A percentile compares a stretch with the other conserved stretches of the same genome.
Evolutionary conservation across 2,113 vertebrate genomes (phyloP).

Genomic region (Poeciliopsis turrubarensis): DNA sequence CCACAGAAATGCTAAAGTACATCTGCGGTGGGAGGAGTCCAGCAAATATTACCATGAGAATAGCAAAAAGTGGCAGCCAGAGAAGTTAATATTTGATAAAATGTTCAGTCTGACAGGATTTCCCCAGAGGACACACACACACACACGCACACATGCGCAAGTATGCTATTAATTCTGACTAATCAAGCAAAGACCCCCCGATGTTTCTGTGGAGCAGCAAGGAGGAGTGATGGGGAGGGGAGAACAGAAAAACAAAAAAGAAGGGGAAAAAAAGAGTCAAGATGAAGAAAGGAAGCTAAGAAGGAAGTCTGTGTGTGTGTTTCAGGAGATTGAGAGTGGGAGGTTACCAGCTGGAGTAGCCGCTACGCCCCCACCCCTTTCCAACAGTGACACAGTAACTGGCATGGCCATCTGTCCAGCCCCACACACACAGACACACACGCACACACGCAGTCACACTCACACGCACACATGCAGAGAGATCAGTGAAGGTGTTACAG

Average conservation of each 20-base stretch:
- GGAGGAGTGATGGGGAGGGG: conserved; percentile 44
- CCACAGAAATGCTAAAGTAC: conserved; percentile 20
- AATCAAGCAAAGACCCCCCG: conserved; percentile 79
- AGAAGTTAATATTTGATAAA: conserved; percentile 79
- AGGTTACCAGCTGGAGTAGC: conserved; percentile 68
- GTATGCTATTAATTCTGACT: conserved; percentile 79
- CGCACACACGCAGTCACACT: conserved; percentile 23
- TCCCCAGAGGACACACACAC: conserved; percentile 53
- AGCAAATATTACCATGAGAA: conserved; percentile 77
- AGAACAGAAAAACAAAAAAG: conserved; percentile 32
- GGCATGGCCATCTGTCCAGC: conserved; percentile 75
- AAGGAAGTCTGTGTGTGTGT: not conserved
- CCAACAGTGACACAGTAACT: conserved; percentile 71
- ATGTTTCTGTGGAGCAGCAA: conserved; percentile 65
- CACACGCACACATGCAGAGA: conserved; percentile 31
- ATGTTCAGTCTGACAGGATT: conserved; percentile 68
- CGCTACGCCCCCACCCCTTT: conserved; percentile 36
- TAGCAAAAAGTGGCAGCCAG: conserved; percentile 66
- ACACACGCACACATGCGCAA: conserved; percentile 40
- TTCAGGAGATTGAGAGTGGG: not conserved
- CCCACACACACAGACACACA: conserved; percentile 26
- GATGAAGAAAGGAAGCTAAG: not conserved
- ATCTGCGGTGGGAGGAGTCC: conserved; percentile 66
- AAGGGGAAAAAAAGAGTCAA: conserved; percentile 10
- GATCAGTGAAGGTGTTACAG: conserved; percentile 52